phyloP scores from a whole-genome alignment of 2,888 invertebrate species.

The Drosophila fungiperda region DNA sequence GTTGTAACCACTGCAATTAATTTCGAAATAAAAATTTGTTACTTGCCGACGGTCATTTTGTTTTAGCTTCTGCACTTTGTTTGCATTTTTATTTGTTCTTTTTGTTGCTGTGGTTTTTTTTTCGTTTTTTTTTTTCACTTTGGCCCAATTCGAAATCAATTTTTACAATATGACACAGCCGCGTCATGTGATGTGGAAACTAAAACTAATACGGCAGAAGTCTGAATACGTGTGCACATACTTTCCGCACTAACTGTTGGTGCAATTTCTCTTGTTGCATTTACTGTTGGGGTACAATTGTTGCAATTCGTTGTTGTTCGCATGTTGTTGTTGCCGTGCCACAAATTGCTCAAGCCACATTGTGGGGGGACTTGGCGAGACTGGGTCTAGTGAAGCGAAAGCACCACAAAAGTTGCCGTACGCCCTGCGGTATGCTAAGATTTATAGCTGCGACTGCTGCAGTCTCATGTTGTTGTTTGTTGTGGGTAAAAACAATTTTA shows the following conservation, averaged over 20 bases:
- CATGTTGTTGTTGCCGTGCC: conserved; percentile 51
- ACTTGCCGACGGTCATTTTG: conserved; percentile 68
- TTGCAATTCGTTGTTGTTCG: conserved; percentile 1
- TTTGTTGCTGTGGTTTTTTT: conserved; percentile 3
- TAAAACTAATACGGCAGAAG: conserved; percentile 67
- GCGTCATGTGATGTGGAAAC: conserved; percentile 73
- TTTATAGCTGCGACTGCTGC: conserved; percentile 72
- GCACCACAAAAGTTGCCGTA: conserved; percentile 63
- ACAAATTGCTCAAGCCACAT: conserved; percentile 77
- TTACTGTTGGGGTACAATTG: conserved; percentile 27
- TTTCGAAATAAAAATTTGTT: conserved; percentile 63
- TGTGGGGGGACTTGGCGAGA: conserved; percentile 54
- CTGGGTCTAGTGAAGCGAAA: conserved; percentile 24
- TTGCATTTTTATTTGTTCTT: conserved; percentile 34
- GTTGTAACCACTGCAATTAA: conserved; percentile 68
- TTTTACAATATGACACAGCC: conserved; percentile 77
- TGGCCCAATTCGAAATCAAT: conserved; percentile 77
- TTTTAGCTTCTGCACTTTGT: conserved; percentile 47
- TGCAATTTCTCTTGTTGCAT: conserved; percentile 31
- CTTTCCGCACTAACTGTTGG: conserved; percentile 53
- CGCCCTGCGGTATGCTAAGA: conserved; percentile 76
- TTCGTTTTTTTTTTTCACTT: conserved; percentile 29
- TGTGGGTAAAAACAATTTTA: conserved; percentile 70
- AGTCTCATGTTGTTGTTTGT: conserved; percentile 43
- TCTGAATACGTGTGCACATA: conserved; percentile 40